phyloP scores from a whole-genome alignment of 2,797 vertebrate species.

The Mergus octosetaceus region DNA sequence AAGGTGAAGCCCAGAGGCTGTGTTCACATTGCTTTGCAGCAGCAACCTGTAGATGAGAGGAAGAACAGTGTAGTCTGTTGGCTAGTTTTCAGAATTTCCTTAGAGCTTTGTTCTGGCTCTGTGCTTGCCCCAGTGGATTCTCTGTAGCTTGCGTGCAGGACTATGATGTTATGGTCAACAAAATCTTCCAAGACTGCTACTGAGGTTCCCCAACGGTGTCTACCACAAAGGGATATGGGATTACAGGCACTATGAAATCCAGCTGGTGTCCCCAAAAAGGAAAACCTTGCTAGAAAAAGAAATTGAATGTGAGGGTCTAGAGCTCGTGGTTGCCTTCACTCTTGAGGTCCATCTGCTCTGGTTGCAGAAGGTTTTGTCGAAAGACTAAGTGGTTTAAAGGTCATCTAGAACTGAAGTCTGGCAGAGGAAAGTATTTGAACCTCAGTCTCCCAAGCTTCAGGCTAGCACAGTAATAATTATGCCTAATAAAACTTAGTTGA shows the following conservation, averaged over 20 bases:
- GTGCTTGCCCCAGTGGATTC: not conserved
- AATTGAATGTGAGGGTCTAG: not conserved
- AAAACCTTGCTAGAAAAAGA: not conserved
- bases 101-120: not conserved
- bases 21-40: not conserved
- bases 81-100: not conserved
- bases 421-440: not conserved
- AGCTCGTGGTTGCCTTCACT: not conserved
- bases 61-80: not conserved
- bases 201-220: accelerated
- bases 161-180: accelerated
- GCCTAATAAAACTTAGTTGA: not conserved
- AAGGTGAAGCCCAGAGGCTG: not conserved
- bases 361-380: not conserved
- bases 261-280: not conserved
- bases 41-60: not conserved
- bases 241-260: not conserved
- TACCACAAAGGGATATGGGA: not conserved
- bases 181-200: not conserved
- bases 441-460: not conserved
- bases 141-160: not conserved
- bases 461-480: not conserved
- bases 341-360: not conserved
- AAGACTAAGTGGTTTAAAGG: not conserved
- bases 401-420: not conserved